phyloP scores from a whole-genome alignment of 2,113 vertebrate species.

The Leptobrachium leishanense region DNA sequence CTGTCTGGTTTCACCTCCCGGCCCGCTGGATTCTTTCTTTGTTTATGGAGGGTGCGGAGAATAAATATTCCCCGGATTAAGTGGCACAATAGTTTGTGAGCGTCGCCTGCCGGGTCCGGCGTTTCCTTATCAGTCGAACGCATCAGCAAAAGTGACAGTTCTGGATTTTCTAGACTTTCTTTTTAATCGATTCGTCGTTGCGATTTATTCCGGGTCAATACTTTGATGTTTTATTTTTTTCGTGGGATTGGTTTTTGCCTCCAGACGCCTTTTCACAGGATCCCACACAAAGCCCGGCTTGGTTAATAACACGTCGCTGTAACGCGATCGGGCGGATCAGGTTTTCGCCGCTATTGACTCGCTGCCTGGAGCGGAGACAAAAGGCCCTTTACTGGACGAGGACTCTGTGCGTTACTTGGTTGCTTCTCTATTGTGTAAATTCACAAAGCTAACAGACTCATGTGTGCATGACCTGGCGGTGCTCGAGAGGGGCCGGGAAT shows the following conservation, averaged over 20 bases:
- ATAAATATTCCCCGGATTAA: conserved; percentile 28
- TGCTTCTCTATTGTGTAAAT: conserved; percentile 37
- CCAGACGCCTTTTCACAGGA: conserved; percentile 11
- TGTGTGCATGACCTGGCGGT: conserved; percentile 32
- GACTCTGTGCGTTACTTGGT: conserved; percentile 44
- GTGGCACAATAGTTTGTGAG: conserved; percentile 6
- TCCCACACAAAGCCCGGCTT: neutral
- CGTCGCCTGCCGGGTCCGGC: neutral
- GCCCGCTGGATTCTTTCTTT: neutral
- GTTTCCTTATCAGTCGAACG: conserved; percentile 19
- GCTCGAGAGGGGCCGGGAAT: conserved; percentile 10
- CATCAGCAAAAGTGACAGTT: conserved; percentile 11
- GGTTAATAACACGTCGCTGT: conserved; percentile 39
- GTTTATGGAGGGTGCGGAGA: conserved; percentile 29
- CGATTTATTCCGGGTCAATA: neutral
- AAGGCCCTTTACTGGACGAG: conserved; percentile 28
- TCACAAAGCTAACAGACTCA: conserved; percentile 40
- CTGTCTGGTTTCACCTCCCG: neutral
- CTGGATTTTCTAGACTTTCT: conserved; percentile 30
- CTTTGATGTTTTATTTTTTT: neutral
- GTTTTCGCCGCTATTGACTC: conserved; percentile 45
- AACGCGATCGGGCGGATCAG: conserved; percentile 40
- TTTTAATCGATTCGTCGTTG: neutral
- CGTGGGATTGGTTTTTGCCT: neutral
- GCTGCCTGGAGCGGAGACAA: conserved; percentile 37